Evolutionary conservation across 2,888 invertebrate genomes (phyloP).

Genomic region (Rhamphomyia laevipes): DNA sequence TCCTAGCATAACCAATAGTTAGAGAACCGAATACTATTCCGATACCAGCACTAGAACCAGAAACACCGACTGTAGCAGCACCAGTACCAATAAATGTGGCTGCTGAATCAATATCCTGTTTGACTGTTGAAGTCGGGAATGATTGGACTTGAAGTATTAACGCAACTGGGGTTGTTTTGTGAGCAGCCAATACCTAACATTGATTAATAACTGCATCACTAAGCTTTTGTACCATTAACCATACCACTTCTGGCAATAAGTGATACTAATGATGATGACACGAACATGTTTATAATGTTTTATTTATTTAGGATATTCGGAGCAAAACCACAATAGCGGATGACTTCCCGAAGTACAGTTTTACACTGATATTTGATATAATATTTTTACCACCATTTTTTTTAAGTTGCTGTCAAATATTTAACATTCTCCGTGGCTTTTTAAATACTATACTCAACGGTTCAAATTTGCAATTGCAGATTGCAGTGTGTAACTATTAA

Average conservation of each 20-base stretch:
- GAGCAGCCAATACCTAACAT: constrained; percentile 52
- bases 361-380: too few relatives aligned
- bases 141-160: constrained; percentile 59
- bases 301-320: constrained; percentile 26
- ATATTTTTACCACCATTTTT: too few relatives aligned
- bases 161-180: constrained; percentile 49
- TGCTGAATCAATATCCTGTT: constrained; percentile 98
- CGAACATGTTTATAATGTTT: constrained; percentile 36
- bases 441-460: too few relatives aligned
- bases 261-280: constrained; percentile 63
- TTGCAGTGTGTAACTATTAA: too few relatives aligned
- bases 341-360: too few relatives aligned
- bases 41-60: constrained; percentile 97
- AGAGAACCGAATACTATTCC: constrained; percentile 94
- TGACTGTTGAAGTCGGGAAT: constrained; percentile 80
- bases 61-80: constrained; percentile 99
- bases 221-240: constrained; percentile 50
- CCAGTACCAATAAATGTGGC: constrained; percentile 99
- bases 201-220: constrained; percentile 62
- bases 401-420: too few relatives aligned
- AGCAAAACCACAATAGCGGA: constrained; percentile 35
- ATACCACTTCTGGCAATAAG: constrained; percentile 80
- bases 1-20: constrained; percentile 92
- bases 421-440: too few relatives aligned
- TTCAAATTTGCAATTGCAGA: too few relatives aligned